Percentiles rank a stretch among this genome's conserved stretches.
Evolutionary conservation across 1,140 invertebrate species (phyloP).

Genomic region (Nymphalis io): DNA sequence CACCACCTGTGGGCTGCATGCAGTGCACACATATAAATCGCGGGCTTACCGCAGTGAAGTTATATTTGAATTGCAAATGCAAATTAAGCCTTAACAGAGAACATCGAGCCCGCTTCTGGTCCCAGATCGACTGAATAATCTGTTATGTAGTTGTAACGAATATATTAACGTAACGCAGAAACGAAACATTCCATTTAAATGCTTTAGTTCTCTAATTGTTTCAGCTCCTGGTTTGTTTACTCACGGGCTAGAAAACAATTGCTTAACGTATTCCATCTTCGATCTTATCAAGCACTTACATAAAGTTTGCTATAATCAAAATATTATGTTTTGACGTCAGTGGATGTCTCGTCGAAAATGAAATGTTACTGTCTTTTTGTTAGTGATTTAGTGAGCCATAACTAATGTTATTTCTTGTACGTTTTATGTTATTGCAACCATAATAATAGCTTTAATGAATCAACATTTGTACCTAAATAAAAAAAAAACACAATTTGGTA

Average conservation of each 20-base stretch:
- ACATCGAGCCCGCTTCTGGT: slow-evolving; percentile 27
- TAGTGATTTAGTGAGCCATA: no score
- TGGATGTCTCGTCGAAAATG: not conserved
- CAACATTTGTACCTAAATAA: not conserved
- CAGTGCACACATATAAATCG: slow-evolving; percentile 44
- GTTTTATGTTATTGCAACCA: no score
- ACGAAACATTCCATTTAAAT: slow-evolving; percentile 6
- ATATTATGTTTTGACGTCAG: not conserved
- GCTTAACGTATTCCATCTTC: not conserved
- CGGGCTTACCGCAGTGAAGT: slow-evolving; percentile 48
- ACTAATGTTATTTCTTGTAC: no score
- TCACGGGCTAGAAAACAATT: not conserved
- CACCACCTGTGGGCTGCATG: slow-evolving; percentile 17
- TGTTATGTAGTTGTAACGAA: slow-evolving; percentile 20
- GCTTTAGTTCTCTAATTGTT: slow-evolving; percentile 1
- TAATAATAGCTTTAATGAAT: not conserved
- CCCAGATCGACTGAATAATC: slow-evolving; percentile 37
- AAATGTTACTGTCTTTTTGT: no score
- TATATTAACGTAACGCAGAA: not conserved
- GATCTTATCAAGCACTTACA: not conserved
- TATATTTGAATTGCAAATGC: slow-evolving; percentile 56
- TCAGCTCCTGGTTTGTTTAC: not conserved
- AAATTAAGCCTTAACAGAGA: slow-evolving; percentile 49
- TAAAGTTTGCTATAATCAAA: not conserved
- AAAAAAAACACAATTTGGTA: no score